Percentiles rank a stretch among this genome's conserved stretches.
These are phyloP conservation scores for Drosophila imparisetae DNA, from an alignment of 2,888 invertebrate species.

Conservation along the genomic window DNA sequence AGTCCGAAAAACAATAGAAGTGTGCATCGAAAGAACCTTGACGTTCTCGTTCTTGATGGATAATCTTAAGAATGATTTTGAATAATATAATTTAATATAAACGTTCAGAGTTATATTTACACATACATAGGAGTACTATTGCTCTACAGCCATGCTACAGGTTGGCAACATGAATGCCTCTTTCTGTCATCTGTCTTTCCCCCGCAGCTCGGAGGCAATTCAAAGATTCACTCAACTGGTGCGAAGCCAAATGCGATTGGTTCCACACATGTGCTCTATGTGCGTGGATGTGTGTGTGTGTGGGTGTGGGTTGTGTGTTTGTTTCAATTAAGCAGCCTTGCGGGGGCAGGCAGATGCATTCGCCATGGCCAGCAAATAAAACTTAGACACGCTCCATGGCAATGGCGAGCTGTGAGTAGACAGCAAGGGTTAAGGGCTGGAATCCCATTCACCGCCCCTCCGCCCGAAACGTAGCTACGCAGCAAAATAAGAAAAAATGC, in stretches of 20 bases:
- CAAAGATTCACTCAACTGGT: slow-evolving; percentile 61
- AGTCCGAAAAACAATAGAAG: not conserved
- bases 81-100: not conserved
- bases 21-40: not conserved
- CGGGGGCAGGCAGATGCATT: slow-evolving; percentile 36
- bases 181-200: not conserved
- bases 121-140: not conserved
- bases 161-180: not conserved
- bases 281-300: slow-evolving; percentile 8
- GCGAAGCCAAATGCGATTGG: slow-evolving; percentile 70
- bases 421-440: slow-evolving; percentile 47
- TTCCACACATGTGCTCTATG: slow-evolving; percentile 59
- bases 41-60: not conserved
- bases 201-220: slow-evolving; percentile 28
- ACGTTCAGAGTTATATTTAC: not conserved
- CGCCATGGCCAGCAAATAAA: slow-evolving; percentile 79
- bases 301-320: slow-evolving; percentile 39
- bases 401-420: slow-evolving; percentile 13
- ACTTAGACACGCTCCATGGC: slow-evolving; percentile 71
- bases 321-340: slow-evolving; percentile 64
- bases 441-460: slow-evolving; percentile 6
- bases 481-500: slow-evolving; percentile 69
- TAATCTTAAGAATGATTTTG: not conserved
- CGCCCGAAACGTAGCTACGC: not conserved
- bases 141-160: not conserved